phyloP scores from a whole-genome alignment of 2,888 invertebrate species.

The Stomorhina lunata region DNA sequence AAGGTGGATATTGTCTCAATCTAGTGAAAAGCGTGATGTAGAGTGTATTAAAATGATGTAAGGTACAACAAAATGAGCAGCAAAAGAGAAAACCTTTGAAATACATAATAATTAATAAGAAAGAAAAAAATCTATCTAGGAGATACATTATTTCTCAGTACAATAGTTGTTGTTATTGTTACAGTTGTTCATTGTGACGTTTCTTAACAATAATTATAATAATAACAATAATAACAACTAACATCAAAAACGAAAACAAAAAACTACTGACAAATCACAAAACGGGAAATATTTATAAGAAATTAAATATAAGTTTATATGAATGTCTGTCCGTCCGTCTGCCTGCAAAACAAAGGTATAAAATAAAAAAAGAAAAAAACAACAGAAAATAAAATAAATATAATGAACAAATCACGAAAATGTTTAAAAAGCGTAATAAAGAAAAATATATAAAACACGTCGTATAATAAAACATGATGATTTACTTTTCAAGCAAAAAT shows the following conservation, averaged over 20 bases:
- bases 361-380: background rate
- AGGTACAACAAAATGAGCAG: too few species aligned
- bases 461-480: slow-evolving; percentile 57
- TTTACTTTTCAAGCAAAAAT: slow-evolving; percentile 44
- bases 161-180: background rate
- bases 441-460: slow-evolving; percentile 49
- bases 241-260: too few species aligned
- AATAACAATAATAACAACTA: too few species aligned
- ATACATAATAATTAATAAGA: too few species aligned
- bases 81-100: too few species aligned
- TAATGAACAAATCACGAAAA: slow-evolving; percentile 51
- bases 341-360: slow-evolving; percentile 16
- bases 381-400: slow-evolving; percentile 2
- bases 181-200: slow-evolving; percentile 40
- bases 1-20: too few species aligned
- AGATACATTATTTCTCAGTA: too few species aligned
- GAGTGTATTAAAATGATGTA: too few species aligned
- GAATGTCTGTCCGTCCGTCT: background rate
- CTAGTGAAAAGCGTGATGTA: too few species aligned
- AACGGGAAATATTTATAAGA: slow-evolving; percentile 47
- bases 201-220: slow-evolving; percentile 19
- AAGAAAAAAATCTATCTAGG: too few species aligned
- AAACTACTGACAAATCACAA: slow-evolving; percentile 1
- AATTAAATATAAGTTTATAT: background rate
- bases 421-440: slow-evolving; percentile 37